Percentiles rank a stretch among this genome's conserved stretches.
Evolutionary conservation across 1,140 invertebrate genomes (phyloP).

Genomic region (Stenopsyche tienmushanensis): DNA sequence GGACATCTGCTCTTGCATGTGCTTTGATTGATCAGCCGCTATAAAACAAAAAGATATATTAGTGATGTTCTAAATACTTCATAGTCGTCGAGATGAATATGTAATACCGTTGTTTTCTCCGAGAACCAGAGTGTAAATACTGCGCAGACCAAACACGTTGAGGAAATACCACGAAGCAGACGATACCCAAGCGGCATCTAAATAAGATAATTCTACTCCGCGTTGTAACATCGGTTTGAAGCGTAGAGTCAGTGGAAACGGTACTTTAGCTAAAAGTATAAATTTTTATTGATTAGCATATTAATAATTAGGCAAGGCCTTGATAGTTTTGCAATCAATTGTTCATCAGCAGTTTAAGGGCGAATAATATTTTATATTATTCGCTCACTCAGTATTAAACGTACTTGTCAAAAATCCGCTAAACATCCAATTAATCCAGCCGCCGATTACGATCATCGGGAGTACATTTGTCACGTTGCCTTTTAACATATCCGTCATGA

Average conservation of each 20-base stretch:
- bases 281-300: background rate
- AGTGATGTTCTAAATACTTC: background rate
- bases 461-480: slow-evolving; percentile 98
- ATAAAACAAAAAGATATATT: slow-evolving; percentile 8
- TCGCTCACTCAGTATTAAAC: background rate
- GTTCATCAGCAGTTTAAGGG: no score
- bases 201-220: slow-evolving; percentile 90
- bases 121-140: slow-evolving; percentile 95
- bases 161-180: slow-evolving; percentile 99
- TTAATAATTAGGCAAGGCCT: no score
- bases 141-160: slow-evolving; percentile 97
- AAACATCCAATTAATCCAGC: slow-evolving; percentile 99
- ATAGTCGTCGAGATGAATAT: background rate
- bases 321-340: no score
- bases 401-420: slow-evolving; percentile 97
- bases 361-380: slow-evolving; percentile 9
- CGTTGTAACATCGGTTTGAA: slow-evolving; percentile 99
- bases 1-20: slow-evolving; percentile 98
- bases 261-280: slow-evolving; percentile 81
- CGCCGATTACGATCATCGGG: slow-evolving; percentile 98
- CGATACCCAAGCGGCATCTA: slow-evolving; percentile 99
- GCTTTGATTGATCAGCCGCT: slow-evolving; percentile 92
- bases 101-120: slow-evolving; percentile 93
- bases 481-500: slow-evolving; percentile 99
- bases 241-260: slow-evolving; percentile 94